A percentile compares a stretch with the other conserved stretches of the same genome.
phyloP scores from a whole-genome alignment of 2,113 vertebrate genomes.

The Mesocricetus auratus region DNA sequence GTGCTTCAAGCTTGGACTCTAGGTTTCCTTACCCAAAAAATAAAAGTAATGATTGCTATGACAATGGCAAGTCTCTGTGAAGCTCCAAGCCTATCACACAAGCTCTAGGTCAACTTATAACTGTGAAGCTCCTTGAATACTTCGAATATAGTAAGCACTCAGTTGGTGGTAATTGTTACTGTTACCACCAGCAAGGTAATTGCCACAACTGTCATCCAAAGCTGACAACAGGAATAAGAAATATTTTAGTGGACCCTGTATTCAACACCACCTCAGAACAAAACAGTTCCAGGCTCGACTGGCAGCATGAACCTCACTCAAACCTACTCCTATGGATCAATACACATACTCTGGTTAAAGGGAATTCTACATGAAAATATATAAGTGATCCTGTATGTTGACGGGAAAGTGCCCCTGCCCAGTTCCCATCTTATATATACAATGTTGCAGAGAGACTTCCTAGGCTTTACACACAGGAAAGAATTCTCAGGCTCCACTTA shows the following conservation, averaged over 20 bases:
- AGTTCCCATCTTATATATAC: neutral
- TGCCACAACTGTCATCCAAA: slow-evolving; percentile 1
- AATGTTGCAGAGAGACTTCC: neutral
- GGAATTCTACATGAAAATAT: neutral
- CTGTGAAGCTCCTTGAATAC: neutral
- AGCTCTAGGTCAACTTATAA: neutral
- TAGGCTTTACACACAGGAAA: slow-evolving; percentile 35
- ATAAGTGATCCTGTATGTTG: neutral
- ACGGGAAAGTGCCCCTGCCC: neutral
- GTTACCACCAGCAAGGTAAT: neutral
- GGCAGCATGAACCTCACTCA: slow-evolving; percentile 9
- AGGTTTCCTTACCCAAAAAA: neutral
- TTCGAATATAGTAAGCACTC: neutral
- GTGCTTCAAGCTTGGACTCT: neutral
- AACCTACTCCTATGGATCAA: neutral
- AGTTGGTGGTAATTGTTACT: neutral
- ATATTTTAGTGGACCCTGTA: neutral
- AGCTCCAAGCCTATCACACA: neutral
- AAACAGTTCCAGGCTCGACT: neutral
- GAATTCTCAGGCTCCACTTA: slow-evolving; percentile 38
- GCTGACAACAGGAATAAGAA: neutral
- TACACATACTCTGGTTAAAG: neutral
- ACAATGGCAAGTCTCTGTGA: neutral
- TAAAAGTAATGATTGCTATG: neutral
- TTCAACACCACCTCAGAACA: neutral